Conservation (phyloP, 2,888 invertebrate species). For the Lasioglossum vierecki region DNA sequence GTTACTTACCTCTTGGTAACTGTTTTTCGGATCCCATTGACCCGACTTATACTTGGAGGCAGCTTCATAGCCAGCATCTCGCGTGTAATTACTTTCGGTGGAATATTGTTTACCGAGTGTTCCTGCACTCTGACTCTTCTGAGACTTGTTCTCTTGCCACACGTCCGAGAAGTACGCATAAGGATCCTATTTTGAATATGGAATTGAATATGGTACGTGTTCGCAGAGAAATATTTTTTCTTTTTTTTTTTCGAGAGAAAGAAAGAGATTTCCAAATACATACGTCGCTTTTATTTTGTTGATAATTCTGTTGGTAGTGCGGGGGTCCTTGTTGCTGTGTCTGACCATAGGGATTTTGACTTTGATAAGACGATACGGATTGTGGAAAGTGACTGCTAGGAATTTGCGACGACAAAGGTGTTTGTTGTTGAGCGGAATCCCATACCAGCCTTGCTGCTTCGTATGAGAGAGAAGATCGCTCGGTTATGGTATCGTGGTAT, state of each 20-base stretch:
- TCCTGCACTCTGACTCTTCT: constrained; percentile 68
- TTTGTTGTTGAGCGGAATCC: constrained; percentile 75
- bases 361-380: constrained; percentile 68
- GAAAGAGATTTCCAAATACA: constrained; percentile 41
- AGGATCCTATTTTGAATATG: constrained; percentile 75
- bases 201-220: background rate
- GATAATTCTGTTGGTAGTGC: constrained; percentile 75
- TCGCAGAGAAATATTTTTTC: background rate
- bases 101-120: constrained; percentile 74
- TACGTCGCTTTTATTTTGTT: constrained; percentile 79
- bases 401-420: constrained; percentile 67
- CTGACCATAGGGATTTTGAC: constrained; percentile 74
- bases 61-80: constrained; percentile 75
- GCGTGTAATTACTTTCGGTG: constrained; percentile 75
- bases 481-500: background rate
- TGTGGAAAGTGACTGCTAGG: constrained; percentile 69
- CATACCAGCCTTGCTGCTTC: constrained; percentile 76
- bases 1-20: constrained; percentile 76
- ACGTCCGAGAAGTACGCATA: constrained; percentile 82
- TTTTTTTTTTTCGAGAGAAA: background rate
- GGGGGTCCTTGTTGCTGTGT: constrained; percentile 66
- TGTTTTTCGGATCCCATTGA: constrained; percentile 77
- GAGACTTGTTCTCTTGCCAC: constrained; percentile 82
- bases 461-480: background rate
- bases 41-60: constrained; percentile 79